Evolutionary conservation across 2,888 invertebrate genomes (phyloP).

Genomic region (Drosophila quinaria): DNA sequence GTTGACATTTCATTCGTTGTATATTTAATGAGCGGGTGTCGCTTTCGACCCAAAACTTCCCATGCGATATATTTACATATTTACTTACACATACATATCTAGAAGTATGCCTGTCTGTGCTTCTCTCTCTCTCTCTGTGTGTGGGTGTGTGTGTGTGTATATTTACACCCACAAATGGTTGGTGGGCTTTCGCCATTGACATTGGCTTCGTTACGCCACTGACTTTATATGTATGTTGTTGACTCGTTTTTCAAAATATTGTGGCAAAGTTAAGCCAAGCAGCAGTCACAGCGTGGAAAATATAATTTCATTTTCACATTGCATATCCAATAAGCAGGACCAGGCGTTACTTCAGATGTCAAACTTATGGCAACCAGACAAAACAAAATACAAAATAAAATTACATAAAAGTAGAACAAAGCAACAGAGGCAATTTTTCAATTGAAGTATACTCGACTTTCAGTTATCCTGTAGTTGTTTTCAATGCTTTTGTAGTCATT

Average conservation of each 20-base stretch:
- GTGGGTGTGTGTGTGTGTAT: conserved; percentile 29
- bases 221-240: conserved; percentile 43
- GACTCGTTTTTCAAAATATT: conserved; percentile 52
- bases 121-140: no score
- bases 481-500: no score
- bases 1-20: conserved; percentile 78
- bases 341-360: conserved; percentile 57
- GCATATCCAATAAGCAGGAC: conserved; percentile 73
- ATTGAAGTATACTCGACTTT: neutral
- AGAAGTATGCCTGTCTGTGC: neutral
- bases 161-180: conserved; percentile 42
- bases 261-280: conserved; percentile 61
- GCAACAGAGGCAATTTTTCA: neutral
- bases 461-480: neutral
- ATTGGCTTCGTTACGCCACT: conserved; percentile 14
- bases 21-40: conserved; percentile 77
- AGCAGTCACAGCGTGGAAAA: conserved; percentile 32
- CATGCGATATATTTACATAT: conserved; percentile 35
- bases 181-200: conserved; percentile 24
- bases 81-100: conserved; percentile 11
- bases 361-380: conserved; percentile 49
- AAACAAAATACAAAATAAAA: conserved; percentile 14
- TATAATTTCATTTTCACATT: conserved; percentile 67
- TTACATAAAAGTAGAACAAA: conserved; percentile 1
- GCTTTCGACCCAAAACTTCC: conserved; percentile 42